A percentile compares a stretch with the other conserved stretches of the same genome.
Evolutionary conservation across 2,888 invertebrate genomes (phyloP).

Genomic region (Nasonovia ribisnigri): DNA sequence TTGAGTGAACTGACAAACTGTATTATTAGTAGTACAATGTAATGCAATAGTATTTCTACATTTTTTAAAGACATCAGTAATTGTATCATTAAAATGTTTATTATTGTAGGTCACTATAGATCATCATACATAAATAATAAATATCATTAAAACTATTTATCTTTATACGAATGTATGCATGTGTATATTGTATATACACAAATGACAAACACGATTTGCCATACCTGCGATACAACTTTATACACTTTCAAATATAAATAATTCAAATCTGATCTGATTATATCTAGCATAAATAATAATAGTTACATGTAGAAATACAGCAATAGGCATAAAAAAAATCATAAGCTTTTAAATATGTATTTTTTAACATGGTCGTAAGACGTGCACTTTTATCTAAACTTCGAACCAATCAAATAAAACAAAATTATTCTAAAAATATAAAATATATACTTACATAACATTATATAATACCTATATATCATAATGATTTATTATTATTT

Average conservation of each 20-base stretch:
- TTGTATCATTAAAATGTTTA: constrained; percentile 9
- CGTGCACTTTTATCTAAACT: not conserved
- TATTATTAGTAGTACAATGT: constrained; percentile 10
- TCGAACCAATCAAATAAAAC: not conserved
- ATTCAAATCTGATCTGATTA: not conserved
- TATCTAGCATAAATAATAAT: not conserved
- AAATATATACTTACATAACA: not conserved
- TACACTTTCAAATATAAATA: not conserved
- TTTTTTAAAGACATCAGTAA: constrained; percentile 13
- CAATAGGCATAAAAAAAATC: not conserved
- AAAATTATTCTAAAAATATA: not conserved
- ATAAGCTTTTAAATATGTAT: not conserved
- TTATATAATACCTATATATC: not conserved
- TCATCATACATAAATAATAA: constrained; percentile 12
- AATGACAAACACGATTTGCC: not conserved
- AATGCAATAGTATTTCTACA: constrained; percentile 3
- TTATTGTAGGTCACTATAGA: constrained; percentile 13
- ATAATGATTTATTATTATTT: not conserved
- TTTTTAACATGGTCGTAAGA: not conserved
- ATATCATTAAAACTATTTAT: constrained; percentile 14
- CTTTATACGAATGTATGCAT: not conserved
- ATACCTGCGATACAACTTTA: not conserved
- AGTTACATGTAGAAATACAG: not conserved
- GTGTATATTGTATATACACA: not conserved
- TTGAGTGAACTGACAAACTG: constrained; percentile 5